Conservation (phyloP, 1,140 invertebrate genomes). For the Neelides sp. region DNA sequence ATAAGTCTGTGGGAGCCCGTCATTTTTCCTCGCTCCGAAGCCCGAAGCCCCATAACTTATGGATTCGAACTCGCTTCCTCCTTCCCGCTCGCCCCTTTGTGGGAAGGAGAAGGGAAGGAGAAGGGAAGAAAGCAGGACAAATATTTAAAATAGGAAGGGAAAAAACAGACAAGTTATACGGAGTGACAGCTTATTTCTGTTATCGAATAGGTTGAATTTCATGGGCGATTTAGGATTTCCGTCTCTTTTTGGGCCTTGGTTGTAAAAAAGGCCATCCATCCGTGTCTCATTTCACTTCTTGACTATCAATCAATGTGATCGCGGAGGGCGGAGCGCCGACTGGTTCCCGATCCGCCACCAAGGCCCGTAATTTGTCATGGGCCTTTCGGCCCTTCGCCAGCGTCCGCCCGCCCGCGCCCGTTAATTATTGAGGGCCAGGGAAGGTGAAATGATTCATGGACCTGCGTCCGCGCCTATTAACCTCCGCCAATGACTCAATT, state of each 20-base stretch:
- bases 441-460: no score
- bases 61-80: constrained; percentile 24
- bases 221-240: constrained; percentile 23
- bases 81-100: background rate
- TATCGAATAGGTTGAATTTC: constrained; percentile 28
- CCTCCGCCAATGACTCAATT: no score
- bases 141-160: constrained; percentile 20
- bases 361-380: no score
- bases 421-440: no score
- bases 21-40: constrained; percentile 20
- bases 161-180: constrained; percentile 25
- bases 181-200: constrained; percentile 27
- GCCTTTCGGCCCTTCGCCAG: no score
- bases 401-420: no score
- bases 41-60: constrained; percentile 18
- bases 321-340: no score
- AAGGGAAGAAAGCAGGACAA: constrained; percentile 9
- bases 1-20: constrained; percentile 20
- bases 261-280: constrained; percentile 19
- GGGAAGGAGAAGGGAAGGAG: background rate
- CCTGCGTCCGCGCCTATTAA: no score
- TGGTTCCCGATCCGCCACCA: no score
- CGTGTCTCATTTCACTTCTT: constrained; percentile 18
- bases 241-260: constrained; percentile 8
- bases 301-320: constrained; percentile 24